Conservation (phyloP, 2,888 invertebrate species). For the Caradrina kadenii region DNA sequence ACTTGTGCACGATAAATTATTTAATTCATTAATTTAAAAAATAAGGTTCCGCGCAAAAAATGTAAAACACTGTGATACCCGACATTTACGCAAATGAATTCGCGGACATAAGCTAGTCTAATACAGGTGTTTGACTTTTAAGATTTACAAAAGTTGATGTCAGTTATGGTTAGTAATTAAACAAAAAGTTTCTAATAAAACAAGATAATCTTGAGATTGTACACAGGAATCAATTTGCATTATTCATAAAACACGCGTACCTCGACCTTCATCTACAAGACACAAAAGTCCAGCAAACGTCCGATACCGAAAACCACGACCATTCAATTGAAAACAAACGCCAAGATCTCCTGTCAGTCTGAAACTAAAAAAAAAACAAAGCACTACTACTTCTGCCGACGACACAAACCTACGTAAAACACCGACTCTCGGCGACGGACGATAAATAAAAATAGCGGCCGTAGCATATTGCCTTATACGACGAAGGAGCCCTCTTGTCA, state of each 20-base stretch:
- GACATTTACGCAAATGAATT: too few relatives aligned
- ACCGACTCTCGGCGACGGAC: slow-evolving; percentile 67
- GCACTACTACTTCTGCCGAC: slow-evolving; percentile 58
- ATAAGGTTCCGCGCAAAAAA: too few relatives aligned
- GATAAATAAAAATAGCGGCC: slow-evolving; percentile 83
- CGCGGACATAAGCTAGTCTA: too few relatives aligned
- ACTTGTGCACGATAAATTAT: too few relatives aligned
- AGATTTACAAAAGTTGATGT: not conserved
- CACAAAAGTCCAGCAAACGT: slow-evolving; percentile 23
- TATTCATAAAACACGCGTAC: slow-evolving; percentile 8
- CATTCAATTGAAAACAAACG: slow-evolving; percentile 53
- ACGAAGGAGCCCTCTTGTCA: slow-evolving; percentile 82
- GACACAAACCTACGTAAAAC: slow-evolving; percentile 67
- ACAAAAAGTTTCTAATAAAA: too few relatives aligned
- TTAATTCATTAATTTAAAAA: too few relatives aligned
- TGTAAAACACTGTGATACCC: too few relatives aligned
- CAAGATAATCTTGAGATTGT: not conserved
- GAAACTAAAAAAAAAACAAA: slow-evolving; percentile 36
- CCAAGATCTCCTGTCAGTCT: slow-evolving; percentile 35
- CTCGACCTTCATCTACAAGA: slow-evolving; percentile 30
- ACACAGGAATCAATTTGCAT: slow-evolving; percentile 7
- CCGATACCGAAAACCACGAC: slow-evolving; percentile 21
- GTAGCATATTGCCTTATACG: slow-evolving; percentile 85
- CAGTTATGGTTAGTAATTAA: too few relatives aligned
- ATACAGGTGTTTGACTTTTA: not conserved